Evolutionary conservation across 2,888 invertebrate species (phyloP).

Genomic region (Drosophila monieri): DNA sequence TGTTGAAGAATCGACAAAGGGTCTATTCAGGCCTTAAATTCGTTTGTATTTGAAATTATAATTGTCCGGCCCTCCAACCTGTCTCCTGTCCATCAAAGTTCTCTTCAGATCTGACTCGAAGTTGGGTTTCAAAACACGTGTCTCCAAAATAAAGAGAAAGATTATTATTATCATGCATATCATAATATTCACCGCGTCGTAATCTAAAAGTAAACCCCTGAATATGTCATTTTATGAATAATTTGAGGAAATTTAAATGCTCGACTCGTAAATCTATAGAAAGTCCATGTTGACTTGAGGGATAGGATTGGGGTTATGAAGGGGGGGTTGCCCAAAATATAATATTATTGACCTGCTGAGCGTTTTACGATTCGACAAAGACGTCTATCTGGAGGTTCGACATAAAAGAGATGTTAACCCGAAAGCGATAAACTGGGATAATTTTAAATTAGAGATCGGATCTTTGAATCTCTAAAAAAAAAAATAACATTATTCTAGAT

Average conservation of each 20-base stretch:
- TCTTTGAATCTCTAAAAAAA: neutral
- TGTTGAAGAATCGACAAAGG: constrained; percentile 47
- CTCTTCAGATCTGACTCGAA: constrained; percentile 43
- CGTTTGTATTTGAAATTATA: constrained; percentile 36
- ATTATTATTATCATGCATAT: constrained; percentile 53
- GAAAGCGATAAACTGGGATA: constrained; percentile 2
- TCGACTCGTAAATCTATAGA: constrained; percentile 63
- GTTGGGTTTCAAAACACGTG: constrained; percentile 65
- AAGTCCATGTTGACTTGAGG: constrained; percentile 40
- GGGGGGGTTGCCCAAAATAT: constrained; percentile 6
- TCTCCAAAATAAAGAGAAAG: constrained; percentile 24
- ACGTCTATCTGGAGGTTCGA: constrained; percentile 3
- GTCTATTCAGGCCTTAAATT: constrained; percentile 44
- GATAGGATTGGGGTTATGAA: constrained; percentile 9
- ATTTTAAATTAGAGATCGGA: constrained; percentile 3
- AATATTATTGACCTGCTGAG: constrained; percentile 44
- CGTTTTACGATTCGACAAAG: constrained; percentile 42
- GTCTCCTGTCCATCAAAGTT: constrained; percentile 48
- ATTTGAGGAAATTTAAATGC: constrained; percentile 63
- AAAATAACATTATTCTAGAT: neutral
- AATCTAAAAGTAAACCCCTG: constrained; percentile 35
- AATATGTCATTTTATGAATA: constrained; percentile 38
- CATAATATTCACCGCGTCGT: constrained; percentile 43
- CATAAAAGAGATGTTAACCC: constrained; percentile 13
- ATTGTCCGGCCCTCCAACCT: constrained; percentile 32